A percentile compares a stretch with the other conserved stretches of the same genome.
Conservation (phyloP, 1,140 invertebrate genomes). For the Eumeta japonica region DNA sequence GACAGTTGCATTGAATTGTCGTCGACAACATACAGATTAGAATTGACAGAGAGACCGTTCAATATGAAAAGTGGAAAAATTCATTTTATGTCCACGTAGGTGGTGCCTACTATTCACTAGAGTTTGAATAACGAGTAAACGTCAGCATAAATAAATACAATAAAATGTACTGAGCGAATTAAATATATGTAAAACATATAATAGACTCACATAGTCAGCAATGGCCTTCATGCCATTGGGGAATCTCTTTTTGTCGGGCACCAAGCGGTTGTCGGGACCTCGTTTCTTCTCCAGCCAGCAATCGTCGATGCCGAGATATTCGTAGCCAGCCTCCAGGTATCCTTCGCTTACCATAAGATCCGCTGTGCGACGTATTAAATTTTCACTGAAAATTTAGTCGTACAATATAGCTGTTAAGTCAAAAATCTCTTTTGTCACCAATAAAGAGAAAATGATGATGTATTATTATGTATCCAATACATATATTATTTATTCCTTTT, state of each 20-base stretch:
- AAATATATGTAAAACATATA: too few species aligned
- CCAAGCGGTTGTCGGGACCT: conserved; percentile 65
- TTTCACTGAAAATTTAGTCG: conserved; percentile 69
- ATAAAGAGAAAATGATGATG: conserved; percentile 1
- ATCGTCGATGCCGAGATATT: conserved; percentile 86
- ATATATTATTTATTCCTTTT: too few species aligned
- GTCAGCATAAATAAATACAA: too few species aligned
- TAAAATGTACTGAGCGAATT: too few species aligned
- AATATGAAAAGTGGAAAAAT: too few species aligned
- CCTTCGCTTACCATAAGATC: conserved; percentile 77
- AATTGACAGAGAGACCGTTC: too few species aligned
- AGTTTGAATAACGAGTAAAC: too few species aligned
- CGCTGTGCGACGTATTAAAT: conserved; percentile 76
- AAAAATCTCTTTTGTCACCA: neutral
- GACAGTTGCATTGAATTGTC: too few species aligned
- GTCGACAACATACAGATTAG: too few species aligned
- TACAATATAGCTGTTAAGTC: neutral
- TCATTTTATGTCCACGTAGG: too few species aligned
- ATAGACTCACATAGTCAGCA: conserved; percentile 74
- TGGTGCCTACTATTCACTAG: too few species aligned
- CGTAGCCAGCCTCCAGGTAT: conserved; percentile 77
- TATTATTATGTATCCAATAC: too few species aligned
- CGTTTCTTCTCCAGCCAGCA: conserved; percentile 79
- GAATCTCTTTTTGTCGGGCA: conserved; percentile 74
- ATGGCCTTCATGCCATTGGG: conserved; percentile 79